These are phyloP conservation scores for Archaeoteleia sp. DNA, from an alignment of 2,888 invertebrate genomes.

Conservation along the genomic window DNA sequence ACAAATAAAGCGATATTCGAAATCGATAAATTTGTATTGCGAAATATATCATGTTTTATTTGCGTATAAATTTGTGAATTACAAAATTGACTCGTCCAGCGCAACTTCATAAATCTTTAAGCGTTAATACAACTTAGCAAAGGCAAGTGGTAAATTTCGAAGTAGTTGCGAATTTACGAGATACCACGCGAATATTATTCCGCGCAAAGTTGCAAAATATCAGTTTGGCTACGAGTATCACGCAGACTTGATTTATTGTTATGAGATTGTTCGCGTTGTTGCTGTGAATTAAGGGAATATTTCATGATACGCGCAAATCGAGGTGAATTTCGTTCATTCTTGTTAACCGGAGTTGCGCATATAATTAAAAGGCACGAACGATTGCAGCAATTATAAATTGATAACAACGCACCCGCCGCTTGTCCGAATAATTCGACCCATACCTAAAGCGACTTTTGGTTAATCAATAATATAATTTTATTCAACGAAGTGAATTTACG, in stretches of 20 bases:
- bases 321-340: conserved; percentile 1
- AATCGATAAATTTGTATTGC: too few species aligned
- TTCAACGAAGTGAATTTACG: conserved; percentile 5
- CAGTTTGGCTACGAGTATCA: conserved; percentile 25
- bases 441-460: neutral
- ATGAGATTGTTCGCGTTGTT: conserved; percentile 32
- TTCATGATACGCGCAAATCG: neutral
- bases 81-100: too few species aligned
- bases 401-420: neutral
- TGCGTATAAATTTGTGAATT: too few species aligned
- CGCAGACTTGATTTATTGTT: conserved; percentile 23
- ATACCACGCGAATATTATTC: conserved; percentile 38
- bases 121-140: conserved; percentile 37
- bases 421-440: neutral
- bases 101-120: conserved; percentile 40
- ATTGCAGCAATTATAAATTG: conserved; percentile 8
- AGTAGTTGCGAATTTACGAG: conserved; percentile 41
- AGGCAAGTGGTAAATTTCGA: conserved; percentile 28
- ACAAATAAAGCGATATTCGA: too few species aligned
- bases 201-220: conserved; percentile 42
- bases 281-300: conserved; percentile 11
- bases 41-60: too few species aligned
- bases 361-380: conserved; percentile 6
- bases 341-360: neutral
- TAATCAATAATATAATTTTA: conserved; percentile 7